These are phyloP conservation scores for Rhingia rostrata DNA, from an alignment of 2,888 invertebrate genomes.

Conservation along the genomic window DNA sequence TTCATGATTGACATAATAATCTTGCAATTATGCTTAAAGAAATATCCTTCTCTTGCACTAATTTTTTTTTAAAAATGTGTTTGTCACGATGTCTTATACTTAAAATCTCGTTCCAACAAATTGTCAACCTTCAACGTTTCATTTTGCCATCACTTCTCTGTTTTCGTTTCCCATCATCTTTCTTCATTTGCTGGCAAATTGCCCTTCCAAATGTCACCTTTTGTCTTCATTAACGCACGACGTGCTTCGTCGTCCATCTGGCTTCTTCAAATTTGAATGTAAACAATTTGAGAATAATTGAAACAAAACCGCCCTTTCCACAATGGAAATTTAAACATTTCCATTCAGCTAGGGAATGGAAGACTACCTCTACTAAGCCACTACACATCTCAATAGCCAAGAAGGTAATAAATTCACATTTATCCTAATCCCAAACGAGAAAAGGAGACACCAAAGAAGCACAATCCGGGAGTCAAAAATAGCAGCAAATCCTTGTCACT, in stretches of 20 bases:
- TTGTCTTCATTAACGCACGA: constrained; percentile 38
- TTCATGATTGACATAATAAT: too few species aligned
- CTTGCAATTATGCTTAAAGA: too few species aligned
- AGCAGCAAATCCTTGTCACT: constrained; percentile 8
- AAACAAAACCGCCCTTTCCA: background rate
- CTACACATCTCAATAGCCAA: background rate
- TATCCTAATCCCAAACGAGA: constrained; percentile 34
- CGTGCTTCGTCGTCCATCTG: background rate
- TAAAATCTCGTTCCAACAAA: too few species aligned
- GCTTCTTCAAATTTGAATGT: constrained; percentile 16
- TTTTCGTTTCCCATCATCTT: background rate
- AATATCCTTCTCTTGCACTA: too few species aligned
- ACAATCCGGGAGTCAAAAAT: constrained; percentile 23
- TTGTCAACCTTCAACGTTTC: too few species aligned
- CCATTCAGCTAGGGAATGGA: too few species aligned
- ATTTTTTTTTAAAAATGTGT: too few species aligned
- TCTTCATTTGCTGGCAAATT: constrained; percentile 33
- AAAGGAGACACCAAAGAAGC: constrained; percentile 12
- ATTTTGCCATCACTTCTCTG: too few species aligned
- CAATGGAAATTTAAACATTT: constrained; percentile 54
- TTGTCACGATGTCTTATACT: too few species aligned
- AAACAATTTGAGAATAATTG: constrained; percentile 49
- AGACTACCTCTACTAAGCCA: too few species aligned
- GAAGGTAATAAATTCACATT: constrained; percentile 56
- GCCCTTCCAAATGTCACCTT: constrained; percentile 18